Evolutionary conservation across 2,113 vertebrate genomes (phyloP), one percentile per base, ranked within the genome.

Genomic region (Saguinus midas): DNA sequence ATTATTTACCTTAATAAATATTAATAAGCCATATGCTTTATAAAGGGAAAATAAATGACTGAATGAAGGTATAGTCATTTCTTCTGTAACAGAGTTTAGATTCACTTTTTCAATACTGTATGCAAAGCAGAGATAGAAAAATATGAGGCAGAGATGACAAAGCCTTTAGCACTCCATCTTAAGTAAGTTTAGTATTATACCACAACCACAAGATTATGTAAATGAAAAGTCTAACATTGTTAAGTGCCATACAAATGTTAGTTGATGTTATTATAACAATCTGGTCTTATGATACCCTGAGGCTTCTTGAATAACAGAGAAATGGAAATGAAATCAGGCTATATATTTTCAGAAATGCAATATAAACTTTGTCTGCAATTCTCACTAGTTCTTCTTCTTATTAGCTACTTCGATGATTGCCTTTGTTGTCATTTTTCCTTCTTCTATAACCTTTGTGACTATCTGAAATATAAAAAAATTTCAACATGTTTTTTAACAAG

Each of bases 271-370:
- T 94, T 94, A 91, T 91, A 96, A 94, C 61, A 96, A 23, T 95
- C 96, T 95, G 87, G 35, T 87, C 83, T 95, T 90, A 70, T 80
- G 94, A 93, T 83, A 40, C 75, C 90, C 80, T 11, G 27, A 93
- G 43, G 90, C 87, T 92, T 89, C 87, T 72, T 75, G 76, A 92
- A 72, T 95, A 90, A 94, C 87, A 89, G 58, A 90, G 92, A 87
- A 90, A 37, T 90, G 92, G 55, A 96, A 96, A 97, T 97, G 80
- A 96, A 97, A 96, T 93, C 73, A 97, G 50, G 27, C 79, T 70
- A 83, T 50, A 50, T 73, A 82, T 68, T 97, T 94, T 94, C 96
- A 93, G 82, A 97, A 94, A 95, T 66, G 88, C 29, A 95, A 83
- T 87, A 78, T 43, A 78, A 73, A 97, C 29, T 82, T 4, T 89